phyloP scores from a whole-genome alignment of 1,140 invertebrate genomes.

The Grapholita molesta region DNA sequence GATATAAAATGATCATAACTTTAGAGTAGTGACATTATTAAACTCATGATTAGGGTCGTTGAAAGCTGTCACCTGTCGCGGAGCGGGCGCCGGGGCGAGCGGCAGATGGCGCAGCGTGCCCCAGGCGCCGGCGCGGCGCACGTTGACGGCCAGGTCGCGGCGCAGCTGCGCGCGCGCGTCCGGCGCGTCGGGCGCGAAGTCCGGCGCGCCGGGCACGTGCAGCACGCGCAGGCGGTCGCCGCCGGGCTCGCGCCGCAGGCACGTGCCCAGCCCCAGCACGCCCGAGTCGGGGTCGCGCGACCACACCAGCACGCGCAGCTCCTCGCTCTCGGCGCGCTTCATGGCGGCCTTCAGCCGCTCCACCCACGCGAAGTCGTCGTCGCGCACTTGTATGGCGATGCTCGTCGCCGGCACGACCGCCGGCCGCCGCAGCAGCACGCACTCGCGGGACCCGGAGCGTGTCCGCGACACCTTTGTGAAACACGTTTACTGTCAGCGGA shows the following conservation, averaged over 20 bases:
- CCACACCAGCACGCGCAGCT: slow-evolving; percentile 84
- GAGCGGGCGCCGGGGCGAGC: slow-evolving; percentile 80
- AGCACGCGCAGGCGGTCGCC: slow-evolving; percentile 86
- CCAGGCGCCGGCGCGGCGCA: slow-evolving; percentile 88
- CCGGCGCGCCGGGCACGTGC: slow-evolving; percentile 82
- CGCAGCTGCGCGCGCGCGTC: slow-evolving; percentile 82
- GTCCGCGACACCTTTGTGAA: slow-evolving; percentile 75
- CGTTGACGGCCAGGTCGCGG: slow-evolving; percentile 91
- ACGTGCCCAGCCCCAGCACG: slow-evolving; percentile 92
- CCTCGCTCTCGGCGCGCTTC: slow-evolving; percentile 78
- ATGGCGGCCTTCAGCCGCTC: slow-evolving; percentile 86
- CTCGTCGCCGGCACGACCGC: slow-evolving; percentile 54
- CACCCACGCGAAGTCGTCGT: slow-evolving; percentile 89
- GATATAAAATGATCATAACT: too few relatives aligned
- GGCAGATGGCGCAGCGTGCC: slow-evolving; percentile 91
- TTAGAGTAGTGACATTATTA: too few relatives aligned
- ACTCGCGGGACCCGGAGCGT: slow-evolving; percentile 77
- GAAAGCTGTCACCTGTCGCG: slow-evolving; percentile 69
- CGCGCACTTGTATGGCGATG: slow-evolving; percentile 80
- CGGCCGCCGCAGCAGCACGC: slow-evolving; percentile 79
- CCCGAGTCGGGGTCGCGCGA: slow-evolving; percentile 79
- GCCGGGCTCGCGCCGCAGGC: slow-evolving; percentile 90
- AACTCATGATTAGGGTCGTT: too few relatives aligned
- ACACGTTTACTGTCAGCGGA: not conserved
- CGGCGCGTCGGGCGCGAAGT: slow-evolving; percentile 80